Conservation (phyloP, 2,888 invertebrate genomes). For the Trachelus troglodyta region DNA sequence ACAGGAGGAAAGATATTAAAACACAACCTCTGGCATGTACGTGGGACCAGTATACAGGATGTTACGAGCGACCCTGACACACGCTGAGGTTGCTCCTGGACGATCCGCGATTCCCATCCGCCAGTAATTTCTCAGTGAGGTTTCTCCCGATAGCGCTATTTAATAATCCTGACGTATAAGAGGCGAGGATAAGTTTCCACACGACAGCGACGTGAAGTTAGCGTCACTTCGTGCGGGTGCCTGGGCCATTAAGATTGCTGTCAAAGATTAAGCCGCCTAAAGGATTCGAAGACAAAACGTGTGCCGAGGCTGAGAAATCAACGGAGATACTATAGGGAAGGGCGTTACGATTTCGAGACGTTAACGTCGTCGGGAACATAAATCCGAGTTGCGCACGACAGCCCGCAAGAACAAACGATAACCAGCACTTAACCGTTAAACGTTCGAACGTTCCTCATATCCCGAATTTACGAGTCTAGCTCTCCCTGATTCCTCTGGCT, state of each 20-base stretch:
- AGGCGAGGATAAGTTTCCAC: background rate
- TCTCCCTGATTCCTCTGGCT: background rate
- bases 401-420: constrained; percentile 28
- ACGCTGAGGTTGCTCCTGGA: background rate
- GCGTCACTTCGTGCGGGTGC: background rate
- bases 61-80: background rate
- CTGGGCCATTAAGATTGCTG: background rate
- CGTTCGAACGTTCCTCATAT: background rate
- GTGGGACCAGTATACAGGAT: background rate
- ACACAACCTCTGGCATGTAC: background rate
- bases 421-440: constrained; percentile 24
- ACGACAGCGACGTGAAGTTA: background rate
- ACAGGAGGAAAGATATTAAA: background rate
- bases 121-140: background rate
- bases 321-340: background rate
- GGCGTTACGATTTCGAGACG: background rate
- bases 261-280: background rate
- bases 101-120: background rate
- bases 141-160: background rate
- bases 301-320: background rate
- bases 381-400: constrained; percentile 17
- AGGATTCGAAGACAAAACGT: background rate
- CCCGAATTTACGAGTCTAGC: constrained; percentile 19
- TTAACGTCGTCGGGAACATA: constrained; percentile 1
- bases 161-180: background rate